A percentile compares a stretch with the other conserved stretches of the same genome.
Conservation (phyloP, 2,113 vertebrate species). For the Mus spicilegus region DNA sequence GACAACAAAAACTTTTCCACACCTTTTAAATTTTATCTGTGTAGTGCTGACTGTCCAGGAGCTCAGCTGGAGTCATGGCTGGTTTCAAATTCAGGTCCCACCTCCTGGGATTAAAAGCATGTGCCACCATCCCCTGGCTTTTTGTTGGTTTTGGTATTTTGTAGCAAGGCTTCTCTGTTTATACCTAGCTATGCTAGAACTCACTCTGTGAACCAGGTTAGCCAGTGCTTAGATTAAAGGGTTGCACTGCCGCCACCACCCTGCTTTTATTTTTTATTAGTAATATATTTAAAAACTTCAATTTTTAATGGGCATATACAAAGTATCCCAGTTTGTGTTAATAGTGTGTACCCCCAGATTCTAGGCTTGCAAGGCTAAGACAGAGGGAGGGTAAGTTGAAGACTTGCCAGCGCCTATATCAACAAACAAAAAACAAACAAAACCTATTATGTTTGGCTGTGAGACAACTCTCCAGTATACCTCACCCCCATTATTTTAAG, state of each 20-base stretch:
- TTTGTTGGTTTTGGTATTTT: background rate
- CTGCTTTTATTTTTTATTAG: background rate
- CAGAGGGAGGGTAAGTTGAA: background rate
- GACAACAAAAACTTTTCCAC: background rate
- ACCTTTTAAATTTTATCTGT: slow-evolving; percentile 2
- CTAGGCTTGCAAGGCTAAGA: background rate
- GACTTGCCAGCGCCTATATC: background rate
- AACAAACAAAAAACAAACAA: background rate
- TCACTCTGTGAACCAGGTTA: background rate
- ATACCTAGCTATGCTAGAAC: background rate
- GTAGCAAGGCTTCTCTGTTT: background rate
- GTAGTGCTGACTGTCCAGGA: background rate
- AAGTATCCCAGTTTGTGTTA: background rate
- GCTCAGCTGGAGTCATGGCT: background rate
- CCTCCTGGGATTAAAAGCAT: too few species aligned
- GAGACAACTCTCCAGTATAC: background rate
- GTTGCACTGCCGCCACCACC: background rate
- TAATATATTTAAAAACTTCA: background rate
- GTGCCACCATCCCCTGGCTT: background rate
- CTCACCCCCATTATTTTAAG: background rate
- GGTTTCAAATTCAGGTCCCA: background rate
- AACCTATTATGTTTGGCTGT: background rate
- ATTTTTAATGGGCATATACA: background rate
- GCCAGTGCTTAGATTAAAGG: background rate
- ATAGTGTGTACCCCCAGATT: background rate